Conservation (phyloP, 1,140 invertebrate genomes). For the Musca domestica region DNA sequence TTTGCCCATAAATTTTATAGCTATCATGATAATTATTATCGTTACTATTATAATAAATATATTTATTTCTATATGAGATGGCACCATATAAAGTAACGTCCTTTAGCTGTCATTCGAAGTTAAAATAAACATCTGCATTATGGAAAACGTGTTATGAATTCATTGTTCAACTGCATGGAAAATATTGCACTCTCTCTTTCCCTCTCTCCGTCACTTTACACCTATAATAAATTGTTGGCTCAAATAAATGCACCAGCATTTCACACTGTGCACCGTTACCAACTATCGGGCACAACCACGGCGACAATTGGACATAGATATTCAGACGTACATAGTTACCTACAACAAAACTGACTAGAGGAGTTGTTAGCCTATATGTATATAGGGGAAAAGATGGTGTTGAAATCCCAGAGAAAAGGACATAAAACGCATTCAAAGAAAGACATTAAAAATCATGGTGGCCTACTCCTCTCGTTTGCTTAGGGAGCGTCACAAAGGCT, state of each 20-base stretch:
- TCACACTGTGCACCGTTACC: background rate
- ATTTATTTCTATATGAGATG: too few species aligned
- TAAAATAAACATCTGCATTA: conserved; percentile 30
- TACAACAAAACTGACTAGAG: background rate
- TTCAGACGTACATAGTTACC: background rate
- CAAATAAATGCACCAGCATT: background rate
- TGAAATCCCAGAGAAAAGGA: background rate
- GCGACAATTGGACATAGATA: background rate
- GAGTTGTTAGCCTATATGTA: background rate
- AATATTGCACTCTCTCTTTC: conserved; percentile 33
- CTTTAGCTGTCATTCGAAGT: conserved; percentile 23
- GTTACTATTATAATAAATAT: too few species aligned
- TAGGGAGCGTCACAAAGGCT: conserved; percentile 8
- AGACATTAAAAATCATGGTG: too few species aligned
- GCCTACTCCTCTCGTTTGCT: too few species aligned
- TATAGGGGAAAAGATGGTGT: background rate
- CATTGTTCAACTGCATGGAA: conserved; percentile 52
- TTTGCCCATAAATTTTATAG: too few species aligned
- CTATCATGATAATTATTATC: too few species aligned
- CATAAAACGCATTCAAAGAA: background rate
- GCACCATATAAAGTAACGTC: conserved; percentile 6
- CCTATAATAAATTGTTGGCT: conserved; percentile 28
- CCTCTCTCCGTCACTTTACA: too few species aligned
- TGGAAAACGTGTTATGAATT: conserved; percentile 41
- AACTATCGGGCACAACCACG: background rate